Percentiles rank a stretch among this genome's conserved stretches.
Evolutionary conservation across 1,140 invertebrate genomes (phyloP).

Genomic region (Drosophila pectinifera): DNA sequence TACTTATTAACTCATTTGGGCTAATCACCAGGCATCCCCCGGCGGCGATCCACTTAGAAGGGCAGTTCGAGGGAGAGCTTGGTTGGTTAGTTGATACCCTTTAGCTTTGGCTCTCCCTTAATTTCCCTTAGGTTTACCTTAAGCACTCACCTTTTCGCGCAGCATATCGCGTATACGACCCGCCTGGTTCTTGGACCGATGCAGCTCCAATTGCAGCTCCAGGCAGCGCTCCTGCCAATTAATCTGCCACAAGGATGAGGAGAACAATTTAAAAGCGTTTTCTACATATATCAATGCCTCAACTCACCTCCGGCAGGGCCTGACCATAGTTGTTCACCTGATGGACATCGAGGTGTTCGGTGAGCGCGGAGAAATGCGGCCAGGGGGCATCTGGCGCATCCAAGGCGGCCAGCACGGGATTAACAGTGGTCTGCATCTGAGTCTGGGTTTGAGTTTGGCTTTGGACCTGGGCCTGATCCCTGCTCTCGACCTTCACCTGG

Average conservation of each 20-base stretch:
- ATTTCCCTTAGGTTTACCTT: not conserved
- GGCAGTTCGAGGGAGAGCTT: too few species aligned
- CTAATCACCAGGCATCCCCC: conserved; percentile 61
- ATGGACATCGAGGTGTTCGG: conserved; percentile 79
- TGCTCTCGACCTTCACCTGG: conserved; percentile 27
- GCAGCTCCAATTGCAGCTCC: conserved; percentile 92
- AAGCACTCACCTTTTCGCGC: conserved; percentile 90
- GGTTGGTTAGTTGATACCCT: too few species aligned
- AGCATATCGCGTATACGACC: conserved; percentile 93
- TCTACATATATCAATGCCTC: not conserved
- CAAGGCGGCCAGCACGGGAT: conserved; percentile 64
- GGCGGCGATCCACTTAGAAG: conserved; percentile 18
- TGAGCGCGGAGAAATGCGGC: conserved; percentile 81
- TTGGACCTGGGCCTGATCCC: not conserved
- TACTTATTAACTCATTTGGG: conserved; percentile 73
- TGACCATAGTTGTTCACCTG: conserved; percentile 83
- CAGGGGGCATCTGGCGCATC: conserved; percentile 78
- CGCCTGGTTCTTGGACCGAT: conserved; percentile 92
- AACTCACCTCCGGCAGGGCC: conserved; percentile 73
- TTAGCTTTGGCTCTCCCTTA: not conserved
- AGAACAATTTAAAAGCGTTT: not conserved
- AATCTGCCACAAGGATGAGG: conserved; percentile 42
- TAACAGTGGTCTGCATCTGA: conserved; percentile 14
- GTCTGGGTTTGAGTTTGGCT: not conserved
- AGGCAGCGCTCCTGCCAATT: conserved; percentile 94